Conservation (phyloP, 2,797 vertebrate species). For the Simalia tracyae region DNA sequence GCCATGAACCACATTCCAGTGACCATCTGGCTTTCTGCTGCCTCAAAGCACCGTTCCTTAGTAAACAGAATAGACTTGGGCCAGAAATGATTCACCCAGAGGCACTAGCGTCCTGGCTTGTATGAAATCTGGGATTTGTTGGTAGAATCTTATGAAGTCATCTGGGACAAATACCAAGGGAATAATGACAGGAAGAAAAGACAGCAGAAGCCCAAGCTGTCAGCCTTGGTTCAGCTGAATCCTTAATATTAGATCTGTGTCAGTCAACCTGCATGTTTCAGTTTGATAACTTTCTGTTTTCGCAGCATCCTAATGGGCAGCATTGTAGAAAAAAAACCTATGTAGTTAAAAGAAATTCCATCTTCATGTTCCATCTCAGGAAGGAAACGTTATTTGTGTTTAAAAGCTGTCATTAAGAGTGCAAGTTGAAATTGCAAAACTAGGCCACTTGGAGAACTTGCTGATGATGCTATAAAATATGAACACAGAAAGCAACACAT, state of each 20-base stretch:
- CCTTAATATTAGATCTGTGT: background rate
- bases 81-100: background rate
- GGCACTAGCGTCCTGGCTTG: rapidly evolving
- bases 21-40: background rate
- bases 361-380: background rate
- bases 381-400: conserved; percentile 35
- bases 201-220: background rate
- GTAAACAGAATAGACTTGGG: conserved; percentile 5
- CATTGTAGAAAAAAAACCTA: conserved; percentile 8
- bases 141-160: background rate
- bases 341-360: background rate
- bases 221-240: background rate
- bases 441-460: background rate
- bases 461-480: background rate
- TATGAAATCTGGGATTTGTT: background rate
- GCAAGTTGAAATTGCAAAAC: conserved; percentile 8
- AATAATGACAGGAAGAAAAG: background rate
- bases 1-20: background rate
- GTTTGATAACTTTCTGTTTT: conserved; percentile 43
- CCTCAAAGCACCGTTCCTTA: background rate
- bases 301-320: conserved; percentile 13
- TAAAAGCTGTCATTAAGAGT: rapidly evolving
- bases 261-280: background rate
- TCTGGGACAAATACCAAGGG: background rate
- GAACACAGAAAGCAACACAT: background rate